Percentiles rank a stretch among this genome's conserved stretches.
These are phyloP conservation scores for Microchirus variegatus DNA, from an alignment of 2,797 vertebrate species.

Conservation along the genomic window DNA sequence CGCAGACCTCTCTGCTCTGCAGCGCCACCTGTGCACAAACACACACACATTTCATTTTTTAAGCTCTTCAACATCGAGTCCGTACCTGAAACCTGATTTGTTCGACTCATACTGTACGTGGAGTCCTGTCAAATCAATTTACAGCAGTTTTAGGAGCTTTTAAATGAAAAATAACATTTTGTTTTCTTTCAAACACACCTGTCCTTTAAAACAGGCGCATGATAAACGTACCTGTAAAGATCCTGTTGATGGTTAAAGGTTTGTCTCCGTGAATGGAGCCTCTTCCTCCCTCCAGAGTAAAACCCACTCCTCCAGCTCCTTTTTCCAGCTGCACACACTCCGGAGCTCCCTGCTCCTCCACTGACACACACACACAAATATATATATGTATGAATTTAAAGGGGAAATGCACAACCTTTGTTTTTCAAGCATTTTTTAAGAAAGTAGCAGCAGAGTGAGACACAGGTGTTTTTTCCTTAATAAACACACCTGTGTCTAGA, in stretches of 20 bases:
- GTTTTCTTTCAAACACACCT: not conserved
- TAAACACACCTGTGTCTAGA: no score
- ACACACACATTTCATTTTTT: not conserved
- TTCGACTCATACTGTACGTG: no score
- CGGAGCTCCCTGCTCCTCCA: conserved; percentile 65
- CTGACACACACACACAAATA: conserved; percentile 36
- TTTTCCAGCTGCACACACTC: conserved; percentile 85
- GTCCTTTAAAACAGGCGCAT: no score
- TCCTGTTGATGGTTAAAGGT: conserved; percentile 87
- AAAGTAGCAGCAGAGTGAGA: no score
- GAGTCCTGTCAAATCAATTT: no score
- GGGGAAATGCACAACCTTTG: no score
- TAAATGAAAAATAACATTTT: not conserved
- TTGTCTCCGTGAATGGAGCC: conserved; percentile 92
- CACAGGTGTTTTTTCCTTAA: no score
- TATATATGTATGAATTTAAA: not conserved
- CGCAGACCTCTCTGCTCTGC: conserved; percentile 84
- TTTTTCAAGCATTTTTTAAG: no score
- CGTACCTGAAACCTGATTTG: no score
- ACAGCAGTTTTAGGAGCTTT: not conserved
- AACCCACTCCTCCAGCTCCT: conserved; percentile 88
- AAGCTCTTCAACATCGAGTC: no score
- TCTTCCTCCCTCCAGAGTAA: conserved; percentile 94
- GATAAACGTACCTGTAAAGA: conserved; percentile 86
- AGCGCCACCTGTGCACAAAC: conserved; percentile 67